phyloP scores from a whole-genome alignment of 2,888 invertebrate species.

The Aphelenchoides bicaudatus region DNA sequence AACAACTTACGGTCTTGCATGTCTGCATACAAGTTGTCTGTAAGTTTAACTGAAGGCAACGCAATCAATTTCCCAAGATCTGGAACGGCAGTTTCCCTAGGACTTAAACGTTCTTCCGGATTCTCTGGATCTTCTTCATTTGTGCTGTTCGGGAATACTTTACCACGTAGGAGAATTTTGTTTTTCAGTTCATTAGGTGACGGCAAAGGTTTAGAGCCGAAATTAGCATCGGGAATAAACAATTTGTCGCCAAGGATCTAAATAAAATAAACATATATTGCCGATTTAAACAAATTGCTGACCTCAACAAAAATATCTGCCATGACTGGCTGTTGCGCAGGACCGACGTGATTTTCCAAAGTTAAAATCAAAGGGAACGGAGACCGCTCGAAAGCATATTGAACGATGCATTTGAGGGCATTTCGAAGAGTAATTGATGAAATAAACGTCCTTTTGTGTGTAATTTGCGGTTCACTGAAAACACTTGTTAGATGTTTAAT shows the following conservation, averaged over 20 bases:
- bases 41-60: constrained; percentile 54
- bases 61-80: constrained; percentile 46
- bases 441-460: constrained; percentile 66
- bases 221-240: constrained; percentile 62
- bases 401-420: constrained; percentile 36
- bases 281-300: background rate
- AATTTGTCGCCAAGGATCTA: constrained; percentile 63
- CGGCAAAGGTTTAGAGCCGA: constrained; percentile 58
- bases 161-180: constrained; percentile 55
- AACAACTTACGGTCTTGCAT: constrained; percentile 44
- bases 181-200: constrained; percentile 55
- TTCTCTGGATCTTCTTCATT: constrained; percentile 23
- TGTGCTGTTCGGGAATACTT: constrained; percentile 25
- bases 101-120: constrained; percentile 24
- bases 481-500: too few species aligned
- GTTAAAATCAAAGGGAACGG: constrained; percentile 64
- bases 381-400: constrained; percentile 64
- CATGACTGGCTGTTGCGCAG: constrained; percentile 62
- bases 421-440: constrained; percentile 58
- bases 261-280: constrained; percentile 20
- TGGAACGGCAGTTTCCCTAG: constrained; percentile 38
- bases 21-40: constrained; percentile 49
- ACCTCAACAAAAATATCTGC: constrained; percentile 62
- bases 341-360: constrained; percentile 65
- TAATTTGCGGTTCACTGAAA: constrained; percentile 68